Evolutionary conservation across 2,113 vertebrate species (phyloP), one percentile per base, ranked within the genome.

Genomic region (Dendropsophus ebraccatus): DNA sequence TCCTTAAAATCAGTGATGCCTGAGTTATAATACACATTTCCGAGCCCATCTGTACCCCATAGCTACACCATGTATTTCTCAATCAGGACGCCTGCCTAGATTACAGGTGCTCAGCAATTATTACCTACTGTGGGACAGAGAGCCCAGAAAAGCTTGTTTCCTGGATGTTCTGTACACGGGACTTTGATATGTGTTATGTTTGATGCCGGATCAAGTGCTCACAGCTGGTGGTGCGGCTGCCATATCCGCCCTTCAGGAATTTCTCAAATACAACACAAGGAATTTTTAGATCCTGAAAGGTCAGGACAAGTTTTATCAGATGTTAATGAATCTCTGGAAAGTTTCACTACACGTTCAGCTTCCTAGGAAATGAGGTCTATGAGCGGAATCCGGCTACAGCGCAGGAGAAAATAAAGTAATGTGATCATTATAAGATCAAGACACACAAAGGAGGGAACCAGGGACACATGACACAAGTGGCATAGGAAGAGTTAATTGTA

Each of bases 261-360:
- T 56, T 82, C 41, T 54, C 21, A 25, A 73, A 83, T 52, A 41
- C 19, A 21, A n/a, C 47, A n/a, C 47, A 13, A 49, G 32, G 82
- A 52, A 47, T 54, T 74, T 30, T 84, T 30, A 74, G 69, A 84
- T 73, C 70, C 82, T 41, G 67, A 74, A 60, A 84, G 82, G 82
- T 84, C 82, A 60, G 81, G 8, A 28, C 5, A 67, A 14, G 35
- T 54, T 69, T 69, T 54, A 19, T 75, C 52, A 74, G 82, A 84
- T 75, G 82, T 75, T 74, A 84, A 84, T 35, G 37, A 74, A 69
- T 28, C 32, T 37, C 35, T 83, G 30, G 41, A 74, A 84, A 60
- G 70, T 74, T 75, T 56, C 7, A 4, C 41, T 35, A 12, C 8
- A 32, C 67, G 56, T 83, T 83, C 67, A 83, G 32, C 62, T 73